Evolutionary conservation across 1,140 invertebrate species (phyloP).

Genomic region (Drosophila busckii): DNA sequence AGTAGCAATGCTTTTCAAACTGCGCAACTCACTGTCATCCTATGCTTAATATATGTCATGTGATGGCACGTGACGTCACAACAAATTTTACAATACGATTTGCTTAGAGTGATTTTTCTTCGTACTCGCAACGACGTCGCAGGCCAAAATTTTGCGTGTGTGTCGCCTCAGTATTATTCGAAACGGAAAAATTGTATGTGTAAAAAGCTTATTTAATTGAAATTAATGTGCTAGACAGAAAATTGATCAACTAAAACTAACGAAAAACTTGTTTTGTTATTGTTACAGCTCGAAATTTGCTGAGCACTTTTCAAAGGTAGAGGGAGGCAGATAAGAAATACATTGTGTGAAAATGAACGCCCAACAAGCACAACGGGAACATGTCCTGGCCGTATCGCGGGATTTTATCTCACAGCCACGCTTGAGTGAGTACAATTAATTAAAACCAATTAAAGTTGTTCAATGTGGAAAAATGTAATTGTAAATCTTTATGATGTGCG

Average conservation of each 20-base stretch:
- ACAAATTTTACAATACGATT: conserved; percentile 42
- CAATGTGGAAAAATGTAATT: conserved; percentile 4
- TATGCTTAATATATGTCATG: too few relatives aligned
- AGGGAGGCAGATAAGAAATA: conserved; percentile 45
- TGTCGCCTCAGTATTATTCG: conserved; percentile 65
- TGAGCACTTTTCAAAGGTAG: conserved; percentile 67
- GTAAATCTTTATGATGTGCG: conserved; percentile 7
- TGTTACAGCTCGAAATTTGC: conserved; percentile 70
- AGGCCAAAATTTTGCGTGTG: conserved; percentile 68
- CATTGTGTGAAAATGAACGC: conserved; percentile 61
- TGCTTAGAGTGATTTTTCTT: conserved; percentile 59
- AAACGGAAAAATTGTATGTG: conserved; percentile 73
- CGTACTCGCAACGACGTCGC: conserved; percentile 69
- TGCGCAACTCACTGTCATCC: too few relatives aligned
- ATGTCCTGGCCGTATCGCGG: conserved; percentile 94
- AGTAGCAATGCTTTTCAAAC: too few relatives aligned
- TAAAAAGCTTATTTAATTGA: conserved; percentile 1
- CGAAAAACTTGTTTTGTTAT: conserved; percentile 17
- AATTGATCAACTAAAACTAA: conserved; percentile 3
- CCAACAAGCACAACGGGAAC: conserved; percentile 84
- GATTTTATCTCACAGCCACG: conserved; percentile 99
- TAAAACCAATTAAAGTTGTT: conserved; percentile 6
- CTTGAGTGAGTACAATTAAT: conserved; percentile 89
- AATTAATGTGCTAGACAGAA: neutral
- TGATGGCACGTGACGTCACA: conserved; percentile 73